Percentiles rank a stretch among this genome's conserved stretches.
Evolutionary conservation across 2,113 vertebrate genomes (phyloP).

Genomic region (Leucopsar rothschildi): DNA sequence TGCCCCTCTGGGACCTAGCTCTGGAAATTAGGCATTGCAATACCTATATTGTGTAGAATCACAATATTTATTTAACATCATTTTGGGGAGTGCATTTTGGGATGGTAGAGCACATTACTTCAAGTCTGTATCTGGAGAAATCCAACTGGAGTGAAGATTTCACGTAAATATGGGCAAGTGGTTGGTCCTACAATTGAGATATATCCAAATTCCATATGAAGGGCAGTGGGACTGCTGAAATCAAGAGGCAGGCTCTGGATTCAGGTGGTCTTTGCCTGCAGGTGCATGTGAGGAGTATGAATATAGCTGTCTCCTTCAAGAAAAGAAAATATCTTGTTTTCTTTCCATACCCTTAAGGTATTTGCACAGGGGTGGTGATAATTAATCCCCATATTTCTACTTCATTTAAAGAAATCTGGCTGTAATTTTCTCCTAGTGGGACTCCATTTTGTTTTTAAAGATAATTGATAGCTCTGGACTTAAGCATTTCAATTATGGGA

Average conservation of each 20-base stretch:
- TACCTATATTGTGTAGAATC: not conserved
- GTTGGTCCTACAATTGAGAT: not conserved
- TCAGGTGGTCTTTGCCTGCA: not conserved
- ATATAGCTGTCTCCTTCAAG: slow-evolving; percentile 25
- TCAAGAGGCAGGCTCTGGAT: not conserved
- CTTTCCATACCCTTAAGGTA: slow-evolving; percentile 44
- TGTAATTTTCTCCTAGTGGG: slow-evolving; percentile 64
- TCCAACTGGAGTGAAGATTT: not conserved
- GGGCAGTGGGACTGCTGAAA: not conserved
- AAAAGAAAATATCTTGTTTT: not conserved
- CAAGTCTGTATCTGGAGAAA: not conserved
- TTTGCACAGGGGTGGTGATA: slow-evolving; percentile 49
- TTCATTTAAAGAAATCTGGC: slow-evolving; percentile 40
- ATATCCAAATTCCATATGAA: fast-evolving
- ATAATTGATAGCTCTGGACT: slow-evolving; percentile 68
- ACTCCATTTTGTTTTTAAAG: slow-evolving; percentile 70
- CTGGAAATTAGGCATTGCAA: not conserved
- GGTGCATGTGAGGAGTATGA: not conserved
- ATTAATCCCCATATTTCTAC: slow-evolving; percentile 56
- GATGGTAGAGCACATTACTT: not conserved
- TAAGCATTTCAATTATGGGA: slow-evolving; percentile 64
- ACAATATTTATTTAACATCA: not conserved
- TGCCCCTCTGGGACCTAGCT: not conserved
- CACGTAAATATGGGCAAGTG: fast-evolving
- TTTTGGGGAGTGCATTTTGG: not conserved